Evolutionary conservation across 64 coral and sea anemone genomes (phyloP).

Genomic region (Actinia equina): DNA sequence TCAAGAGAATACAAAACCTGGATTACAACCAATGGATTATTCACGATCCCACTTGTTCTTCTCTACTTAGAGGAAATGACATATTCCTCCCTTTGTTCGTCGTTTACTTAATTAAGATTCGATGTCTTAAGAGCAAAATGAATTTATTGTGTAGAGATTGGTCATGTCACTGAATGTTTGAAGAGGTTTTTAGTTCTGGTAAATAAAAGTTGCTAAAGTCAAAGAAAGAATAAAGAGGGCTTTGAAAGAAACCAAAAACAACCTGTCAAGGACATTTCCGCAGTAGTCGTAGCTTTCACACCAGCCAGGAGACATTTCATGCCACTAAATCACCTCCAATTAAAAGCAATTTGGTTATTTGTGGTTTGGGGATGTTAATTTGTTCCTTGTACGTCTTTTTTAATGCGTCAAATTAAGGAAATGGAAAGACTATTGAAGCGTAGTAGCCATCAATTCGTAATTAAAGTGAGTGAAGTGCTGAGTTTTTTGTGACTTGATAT

Average conservation of each 20-base stretch:
- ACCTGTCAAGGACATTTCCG: neutral
- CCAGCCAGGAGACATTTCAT: neutral
- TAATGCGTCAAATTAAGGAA: constrained; percentile 1
- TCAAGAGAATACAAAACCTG: neutral
- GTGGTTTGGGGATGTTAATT: constrained; percentile 16
- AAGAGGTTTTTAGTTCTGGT: neutral
- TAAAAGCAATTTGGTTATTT: constrained; percentile 26
- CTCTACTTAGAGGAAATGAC: constrained; percentile 1
- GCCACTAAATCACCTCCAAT: constrained; percentile 11
- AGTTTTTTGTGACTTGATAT: neutral
- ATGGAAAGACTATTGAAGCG: neutral
- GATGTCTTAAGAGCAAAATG: constrained; percentile 14
- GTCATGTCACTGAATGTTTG: constrained; percentile 3
- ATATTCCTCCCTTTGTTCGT: neutral
- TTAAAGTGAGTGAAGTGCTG: neutral
- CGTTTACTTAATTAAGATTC: neutral
- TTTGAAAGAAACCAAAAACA: constrained; percentile 3
- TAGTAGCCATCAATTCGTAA: neutral
- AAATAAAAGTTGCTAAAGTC: constrained; percentile 12
- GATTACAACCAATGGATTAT: constrained; percentile 21
- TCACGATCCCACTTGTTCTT: neutral
- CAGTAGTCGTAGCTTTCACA: neutral
- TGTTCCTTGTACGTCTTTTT: neutral
- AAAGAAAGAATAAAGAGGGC: neutral
- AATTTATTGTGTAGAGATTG: neutral